Evolutionary conservation across 2,888 invertebrate genomes (phyloP).

Genomic region (Disparrhopalites patrizii): DNA sequence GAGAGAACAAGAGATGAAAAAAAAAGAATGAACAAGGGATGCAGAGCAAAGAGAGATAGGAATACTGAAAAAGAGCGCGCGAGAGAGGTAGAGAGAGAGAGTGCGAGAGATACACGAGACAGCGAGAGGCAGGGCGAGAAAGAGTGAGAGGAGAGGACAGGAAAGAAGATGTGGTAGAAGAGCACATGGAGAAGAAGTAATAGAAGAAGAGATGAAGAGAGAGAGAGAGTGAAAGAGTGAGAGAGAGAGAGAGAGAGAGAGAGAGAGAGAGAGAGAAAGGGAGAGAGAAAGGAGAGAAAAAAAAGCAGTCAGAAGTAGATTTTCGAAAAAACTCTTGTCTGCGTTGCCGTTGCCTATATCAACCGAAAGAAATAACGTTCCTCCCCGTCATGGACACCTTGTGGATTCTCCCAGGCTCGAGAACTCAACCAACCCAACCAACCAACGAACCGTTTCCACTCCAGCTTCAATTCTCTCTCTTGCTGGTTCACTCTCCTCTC

Average conservation of each 20-base stretch:
- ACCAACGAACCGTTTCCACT: slow-evolving; percentile 22
- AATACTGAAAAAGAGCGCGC: no score
- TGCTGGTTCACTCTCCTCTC: not conserved
- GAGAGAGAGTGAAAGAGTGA: slow-evolving; percentile 15
- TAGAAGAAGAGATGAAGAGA: not conserved
- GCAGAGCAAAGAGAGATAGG: no score
- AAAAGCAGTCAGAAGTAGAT: slow-evolving; percentile 15
- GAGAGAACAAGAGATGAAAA: no score
- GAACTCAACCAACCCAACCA: slow-evolving; percentile 20
- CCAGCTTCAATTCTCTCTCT: slow-evolving; percentile 25
- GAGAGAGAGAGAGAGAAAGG: slow-evolving; percentile 16
- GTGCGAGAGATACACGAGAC: no score
- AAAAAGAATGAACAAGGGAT: no score
- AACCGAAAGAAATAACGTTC: slow-evolving; percentile 27
- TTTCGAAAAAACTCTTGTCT: slow-evolving; percentile 22
- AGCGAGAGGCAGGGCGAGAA: not conserved
- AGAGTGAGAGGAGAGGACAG: not conserved
- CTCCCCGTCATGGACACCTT: slow-evolving; percentile 27
- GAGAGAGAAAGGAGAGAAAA: not conserved
- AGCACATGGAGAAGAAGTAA: slow-evolving; percentile 10
- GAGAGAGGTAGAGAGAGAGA: no score
- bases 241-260: slow-evolving; percentile 17
- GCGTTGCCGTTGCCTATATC: slow-evolving; percentile 25
- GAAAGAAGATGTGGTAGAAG: not conserved
- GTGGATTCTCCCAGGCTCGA: slow-evolving; percentile 30